Evolutionary conservation across 2,888 invertebrate genomes (phyloP).

Genomic region (Lasioglossum leucozonium): DNA sequence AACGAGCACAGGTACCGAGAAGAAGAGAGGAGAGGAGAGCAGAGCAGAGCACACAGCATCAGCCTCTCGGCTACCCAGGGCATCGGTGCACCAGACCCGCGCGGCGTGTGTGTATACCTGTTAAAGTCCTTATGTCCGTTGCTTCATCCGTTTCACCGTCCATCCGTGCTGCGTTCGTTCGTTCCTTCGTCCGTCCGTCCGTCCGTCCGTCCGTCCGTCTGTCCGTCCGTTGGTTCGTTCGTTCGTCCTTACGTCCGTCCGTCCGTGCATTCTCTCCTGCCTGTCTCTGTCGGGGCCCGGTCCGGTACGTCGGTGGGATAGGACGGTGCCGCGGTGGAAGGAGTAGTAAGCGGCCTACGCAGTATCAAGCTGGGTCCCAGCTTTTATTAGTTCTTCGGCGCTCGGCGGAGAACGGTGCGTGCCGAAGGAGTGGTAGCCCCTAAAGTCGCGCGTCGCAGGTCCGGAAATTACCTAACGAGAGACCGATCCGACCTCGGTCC

Average conservation of each 20-base stretch:
- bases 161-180: slow-evolving; percentile 35
- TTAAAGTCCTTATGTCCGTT: slow-evolving; percentile 59
- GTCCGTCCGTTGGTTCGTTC: slow-evolving; percentile 53
- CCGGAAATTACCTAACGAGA: slow-evolving; percentile 51
- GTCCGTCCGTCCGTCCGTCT: slow-evolving; percentile 57
- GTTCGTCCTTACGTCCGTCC: slow-evolving; percentile 60
- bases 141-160: slow-evolving; percentile 37
- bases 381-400: slow-evolving; percentile 83
- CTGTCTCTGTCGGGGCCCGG: slow-evolving; percentile 70
- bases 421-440: slow-evolving; percentile 62
- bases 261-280: slow-evolving; percentile 58
- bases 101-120: slow-evolving; percentile 68
- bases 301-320: slow-evolving; percentile 75
- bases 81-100: slow-evolving; percentile 21
- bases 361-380: slow-evolving; percentile 81
- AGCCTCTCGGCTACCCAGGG: slow-evolving; percentile 23
- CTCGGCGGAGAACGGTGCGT: slow-evolving; percentile 83
- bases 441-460: slow-evolving; percentile 43
- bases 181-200: slow-evolving; percentile 41
- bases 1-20: slow-evolving; percentile 11
- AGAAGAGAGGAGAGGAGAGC: neutral
- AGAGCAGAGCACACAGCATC: slow-evolving; percentile 26
- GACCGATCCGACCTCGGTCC: too few species aligned
- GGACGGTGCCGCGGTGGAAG: slow-evolving; percentile 79
- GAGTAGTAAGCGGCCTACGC: slow-evolving; percentile 83